Percentiles rank a stretch among this genome's conserved stretches.
These are phyloP conservation scores for Drosophila mercatorum DNA, from an alignment of 2,888 invertebrate genomes.

Conservation along the genomic window DNA sequence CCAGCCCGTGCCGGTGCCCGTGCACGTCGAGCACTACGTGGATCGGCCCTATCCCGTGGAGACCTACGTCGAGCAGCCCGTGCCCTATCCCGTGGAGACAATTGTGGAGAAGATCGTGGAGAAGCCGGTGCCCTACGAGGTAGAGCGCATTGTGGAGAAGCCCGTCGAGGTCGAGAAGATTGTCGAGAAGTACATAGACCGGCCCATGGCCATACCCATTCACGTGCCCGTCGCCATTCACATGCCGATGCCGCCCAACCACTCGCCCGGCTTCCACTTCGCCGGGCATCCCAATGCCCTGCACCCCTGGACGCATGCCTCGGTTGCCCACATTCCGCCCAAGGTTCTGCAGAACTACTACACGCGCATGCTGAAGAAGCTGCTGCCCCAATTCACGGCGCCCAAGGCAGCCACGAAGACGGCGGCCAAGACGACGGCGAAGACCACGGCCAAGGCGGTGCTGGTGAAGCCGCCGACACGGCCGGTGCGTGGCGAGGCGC, in stretches of 20 bases:
- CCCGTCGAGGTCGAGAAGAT: slow-evolving; percentile 85
- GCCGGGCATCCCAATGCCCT: slow-evolving; percentile 64
- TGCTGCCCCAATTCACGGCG: slow-evolving; percentile 68
- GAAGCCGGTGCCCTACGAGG: slow-evolving; percentile 84
- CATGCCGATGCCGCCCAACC: slow-evolving; percentile 83
- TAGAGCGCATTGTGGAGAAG: slow-evolving; percentile 87
- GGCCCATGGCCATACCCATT: slow-evolving; percentile 83
- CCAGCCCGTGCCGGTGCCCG: slow-evolving; percentile 85
- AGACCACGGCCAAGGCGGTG: slow-evolving; percentile 21
- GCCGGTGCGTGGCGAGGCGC: slow-evolving; percentile 59
- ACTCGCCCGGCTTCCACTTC: slow-evolving; percentile 40
- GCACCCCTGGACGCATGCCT: slow-evolving; percentile 46
- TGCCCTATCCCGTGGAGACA: slow-evolving; percentile 84
- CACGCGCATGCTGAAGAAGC: slow-evolving; percentile 78
- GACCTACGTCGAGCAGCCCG: slow-evolving; percentile 85
- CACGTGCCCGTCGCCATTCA: slow-evolving; percentile 86
- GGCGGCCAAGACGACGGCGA: slow-evolving; percentile 20
- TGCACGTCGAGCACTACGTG: slow-evolving; percentile 86
- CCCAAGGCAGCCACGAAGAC: slow-evolving; percentile 33
- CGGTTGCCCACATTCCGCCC: slow-evolving; percentile 70
- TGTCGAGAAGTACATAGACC: slow-evolving; percentile 82
- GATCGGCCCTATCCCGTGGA: slow-evolving; percentile 85
- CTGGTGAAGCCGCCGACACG: slow-evolving; percentile 47
- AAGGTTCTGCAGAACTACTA: slow-evolving; percentile 80
- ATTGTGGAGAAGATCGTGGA: slow-evolving; percentile 86